Evolutionary conservation across 37 sponge, comb jelly and placozoan genomes (phyloP).

Genomic region (Chondrosia reniformis): DNA sequence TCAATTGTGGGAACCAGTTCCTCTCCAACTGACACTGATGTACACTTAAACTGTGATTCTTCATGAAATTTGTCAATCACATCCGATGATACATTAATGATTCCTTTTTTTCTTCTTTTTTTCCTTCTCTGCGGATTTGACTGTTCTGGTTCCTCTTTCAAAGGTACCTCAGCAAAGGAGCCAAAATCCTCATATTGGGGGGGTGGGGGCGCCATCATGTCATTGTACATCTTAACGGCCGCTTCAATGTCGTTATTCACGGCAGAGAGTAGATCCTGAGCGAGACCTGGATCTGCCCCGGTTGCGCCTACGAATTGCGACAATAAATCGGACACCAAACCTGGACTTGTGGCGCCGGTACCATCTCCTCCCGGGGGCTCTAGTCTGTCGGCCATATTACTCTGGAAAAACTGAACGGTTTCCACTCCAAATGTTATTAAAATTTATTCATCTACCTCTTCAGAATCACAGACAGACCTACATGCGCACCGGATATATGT

Average conservation of each 20-base stretch:
- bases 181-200: slow-evolving; percentile 28
- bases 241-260: slow-evolving; percentile 49
- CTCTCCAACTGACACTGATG: slow-evolving; percentile 9
- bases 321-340: slow-evolving; percentile 9
- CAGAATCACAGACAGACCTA: no score
- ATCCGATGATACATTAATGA: not conserved
- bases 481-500: no score
- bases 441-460: no score
- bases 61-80: slow-evolving; percentile 6
- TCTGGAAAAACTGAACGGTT: no score
- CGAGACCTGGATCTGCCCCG: slow-evolving; percentile 63
- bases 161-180: slow-evolving; percentile 16
- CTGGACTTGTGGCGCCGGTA: no score
- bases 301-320: slow-evolving; percentile 52
- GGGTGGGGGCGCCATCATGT: slow-evolving; percentile 21
- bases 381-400: no score
- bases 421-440: no score
- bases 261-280: slow-evolving; percentile 69
- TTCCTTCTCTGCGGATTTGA: not conserved
- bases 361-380: no score
- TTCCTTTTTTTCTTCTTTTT: slow-evolving; percentile 2
- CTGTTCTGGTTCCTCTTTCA: slow-evolving; percentile 18
- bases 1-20: slow-evolving; percentile 32
- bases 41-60: slow-evolving; percentile 24
- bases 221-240: slow-evolving; percentile 32